Base-by-base conservation (phyloP, 2,113 vertebrate species). In the Synodontis membranacea region DNA sequence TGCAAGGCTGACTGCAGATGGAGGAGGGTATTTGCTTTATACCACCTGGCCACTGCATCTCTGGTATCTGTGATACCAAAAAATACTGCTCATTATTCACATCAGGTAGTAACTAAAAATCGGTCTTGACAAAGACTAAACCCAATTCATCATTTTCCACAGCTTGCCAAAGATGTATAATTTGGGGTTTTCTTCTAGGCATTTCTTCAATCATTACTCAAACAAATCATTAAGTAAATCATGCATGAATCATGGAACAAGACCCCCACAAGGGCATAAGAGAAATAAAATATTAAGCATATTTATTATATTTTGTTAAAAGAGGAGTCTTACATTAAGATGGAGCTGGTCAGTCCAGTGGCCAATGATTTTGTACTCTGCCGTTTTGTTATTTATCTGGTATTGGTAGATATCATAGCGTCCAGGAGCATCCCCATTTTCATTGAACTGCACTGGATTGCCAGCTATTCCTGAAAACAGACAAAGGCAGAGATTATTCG, bases 351-450 rank as follows among this genome's bases (percentile, higher is more conserved):
- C 97, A 0, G 97, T 96, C 98, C 98, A 99, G 54, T 99, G 95
- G 89, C 98, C 98, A 0, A 99, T 98, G 90, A 97, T 96, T 93
- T 96, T 98, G 93, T 99, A 99, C 90, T 97, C 97, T 0, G 97
- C 94, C 0, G 97, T 97, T 87, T 91, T 92, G 79, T 99, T 99
- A 91, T 94, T 95, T 88, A 98, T 94, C 93, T 99, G 98, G 93
- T 99, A 99, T 89, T 99, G 98, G 92, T 98, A 99, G 93, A 99
- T 98, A 92, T 99, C 98, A 0, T 95, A 96, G 86, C 95, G 94
- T 50, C 95, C 95, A 0, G 95, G 95, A 25, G 95, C 94, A 15
- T 96, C 98, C 76, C 98, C 98, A 0, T 99, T 98, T 92, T 98
- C 97, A 0, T 99, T 99, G 93, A 99, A 99, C 0, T 97, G 97